Evolutionary conservation across 1,140 invertebrate species (phyloP), one percentile per base, ranked within the genome.

Genomic region (Sitobion miscanthi): DNA sequence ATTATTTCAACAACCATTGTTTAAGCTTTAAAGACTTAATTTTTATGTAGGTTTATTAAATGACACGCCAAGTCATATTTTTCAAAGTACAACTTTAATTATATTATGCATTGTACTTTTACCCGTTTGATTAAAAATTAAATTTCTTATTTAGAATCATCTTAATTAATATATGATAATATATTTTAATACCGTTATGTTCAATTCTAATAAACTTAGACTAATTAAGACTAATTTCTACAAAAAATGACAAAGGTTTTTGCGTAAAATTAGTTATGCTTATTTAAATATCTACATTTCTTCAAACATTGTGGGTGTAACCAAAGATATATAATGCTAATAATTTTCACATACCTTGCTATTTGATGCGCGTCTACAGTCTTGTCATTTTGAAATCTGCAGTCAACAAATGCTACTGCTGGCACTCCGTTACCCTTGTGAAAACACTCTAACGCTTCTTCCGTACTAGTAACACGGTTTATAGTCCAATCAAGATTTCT

Each of bases 371-470:
- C 91, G 17, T 93, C 91, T 35, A 93, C 35, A 20, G 49, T 9
- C 38, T 93, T 93, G 82, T 93, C 91, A 30, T 93, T 93, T 86
- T 93, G 91, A 83, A 54, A 45, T 85, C 91, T 93, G 77, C 25
- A 93, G 54, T 93, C 91, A 14, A 93, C 82, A 23, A 93, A 86
- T 2, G 82, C 91, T 30, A 93, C 91, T 30, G 77, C 38, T 25
- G 91, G 91, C 21, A 93, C 91, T 30, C 23, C 49, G 35, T 93
- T 93, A 9, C 91, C 91, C n/a, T 93, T 93, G 25, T 93, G 91
- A 57, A 93, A 93, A 86, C 69, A 85, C 11, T 93, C 77, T 0
- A 93, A 45, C 0, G 91, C 91, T 42, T 93, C 91, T n/a, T 93
- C 91, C 3, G 91, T 57, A 45, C 52, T 93, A n/a, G n/a, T 38